Evolutionary conservation across 2,888 invertebrate species (phyloP).

Genomic region (Malthinus flaveolus): DNA sequence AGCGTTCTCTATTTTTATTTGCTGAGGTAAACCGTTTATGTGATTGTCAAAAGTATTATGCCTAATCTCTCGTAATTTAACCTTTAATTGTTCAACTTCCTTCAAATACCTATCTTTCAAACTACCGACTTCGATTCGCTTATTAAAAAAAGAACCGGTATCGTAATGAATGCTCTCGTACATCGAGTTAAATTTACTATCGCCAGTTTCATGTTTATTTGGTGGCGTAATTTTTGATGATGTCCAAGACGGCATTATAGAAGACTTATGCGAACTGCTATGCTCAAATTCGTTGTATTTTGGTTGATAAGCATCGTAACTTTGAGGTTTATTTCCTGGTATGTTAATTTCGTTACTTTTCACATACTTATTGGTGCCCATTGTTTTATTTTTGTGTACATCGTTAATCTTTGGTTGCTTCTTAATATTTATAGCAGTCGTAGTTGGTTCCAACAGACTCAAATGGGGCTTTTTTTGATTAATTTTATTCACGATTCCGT

Average conservation of each 20-base stretch:
- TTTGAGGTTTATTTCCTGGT: background rate
- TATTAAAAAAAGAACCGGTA: slow-evolving; percentile 50
- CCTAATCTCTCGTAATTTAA: slow-evolving; percentile 44
- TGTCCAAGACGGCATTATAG: too few species aligned
- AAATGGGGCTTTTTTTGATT: background rate
- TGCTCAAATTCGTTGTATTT: background rate
- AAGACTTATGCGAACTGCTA: background rate
- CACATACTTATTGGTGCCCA: background rate
- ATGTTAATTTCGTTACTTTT: background rate
- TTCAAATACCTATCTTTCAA: slow-evolving; percentile 44
- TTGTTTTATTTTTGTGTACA: slow-evolving; percentile 7
- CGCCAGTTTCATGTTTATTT: background rate
- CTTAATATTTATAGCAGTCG: background rate
- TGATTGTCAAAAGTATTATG: slow-evolving; percentile 28
- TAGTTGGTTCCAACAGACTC: slow-evolving; percentile 3
- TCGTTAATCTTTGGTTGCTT: background rate
- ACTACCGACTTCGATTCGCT: slow-evolving; percentile 39
- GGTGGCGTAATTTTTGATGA: background rate
- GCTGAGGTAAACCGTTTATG: background rate
- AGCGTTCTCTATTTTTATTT: too few species aligned
- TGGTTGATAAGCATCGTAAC: background rate
- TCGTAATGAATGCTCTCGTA: slow-evolving; percentile 36
- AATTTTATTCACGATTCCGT: slow-evolving; percentile 16
- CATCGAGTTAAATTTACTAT: background rate
- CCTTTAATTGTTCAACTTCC: slow-evolving; percentile 48